Evolutionary conservation across 2,888 invertebrate species (phyloP).

Genomic region (Caenorhabditis sinica): DNA sequence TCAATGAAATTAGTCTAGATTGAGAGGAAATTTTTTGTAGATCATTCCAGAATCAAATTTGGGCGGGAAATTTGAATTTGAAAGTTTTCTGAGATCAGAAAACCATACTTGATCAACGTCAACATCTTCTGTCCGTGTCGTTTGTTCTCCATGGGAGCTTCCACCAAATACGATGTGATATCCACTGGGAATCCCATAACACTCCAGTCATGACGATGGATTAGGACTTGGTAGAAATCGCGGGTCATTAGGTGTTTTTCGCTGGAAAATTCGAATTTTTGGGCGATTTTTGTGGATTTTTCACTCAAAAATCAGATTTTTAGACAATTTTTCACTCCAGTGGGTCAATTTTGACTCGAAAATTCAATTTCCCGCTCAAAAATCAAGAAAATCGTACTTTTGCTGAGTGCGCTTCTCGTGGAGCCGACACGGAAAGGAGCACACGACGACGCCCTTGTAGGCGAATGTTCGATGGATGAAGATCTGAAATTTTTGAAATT

Average conservation of each 20-base stretch:
- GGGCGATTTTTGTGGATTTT: background rate
- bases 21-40: too few species aligned
- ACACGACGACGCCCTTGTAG: slow-evolving; percentile 96
- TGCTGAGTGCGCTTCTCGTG: slow-evolving; percentile 87
- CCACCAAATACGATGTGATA: slow-evolving; percentile 79
- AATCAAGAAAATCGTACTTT: slow-evolving; percentile 41
- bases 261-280: slow-evolving; percentile 59
- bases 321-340: background rate
- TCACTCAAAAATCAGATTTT: background rate
- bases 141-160: slow-evolving; percentile 63
- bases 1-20: too few species aligned
- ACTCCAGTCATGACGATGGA: slow-evolving; percentile 97
- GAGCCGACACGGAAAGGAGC: slow-evolving; percentile 96
- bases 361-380: background rate
- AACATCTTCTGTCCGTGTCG: slow-evolving; percentile 70
- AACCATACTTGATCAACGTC: slow-evolving; percentile 71
- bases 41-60: too few species aligned
- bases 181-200: slow-evolving; percentile 92
- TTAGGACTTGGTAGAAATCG: slow-evolving; percentile 95
- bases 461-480: slow-evolving; percentile 97
- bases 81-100: too few species aligned
- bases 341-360: background rate
- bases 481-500: slow-evolving; percentile 85
- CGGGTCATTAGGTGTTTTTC: slow-evolving; percentile 84
- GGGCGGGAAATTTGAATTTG: too few species aligned